Evolutionary conservation across 1,140 invertebrate genomes (phyloP), one percentile per base, ranked within the genome.

Genomic region (Catajapyx aquilonaris): DNA sequence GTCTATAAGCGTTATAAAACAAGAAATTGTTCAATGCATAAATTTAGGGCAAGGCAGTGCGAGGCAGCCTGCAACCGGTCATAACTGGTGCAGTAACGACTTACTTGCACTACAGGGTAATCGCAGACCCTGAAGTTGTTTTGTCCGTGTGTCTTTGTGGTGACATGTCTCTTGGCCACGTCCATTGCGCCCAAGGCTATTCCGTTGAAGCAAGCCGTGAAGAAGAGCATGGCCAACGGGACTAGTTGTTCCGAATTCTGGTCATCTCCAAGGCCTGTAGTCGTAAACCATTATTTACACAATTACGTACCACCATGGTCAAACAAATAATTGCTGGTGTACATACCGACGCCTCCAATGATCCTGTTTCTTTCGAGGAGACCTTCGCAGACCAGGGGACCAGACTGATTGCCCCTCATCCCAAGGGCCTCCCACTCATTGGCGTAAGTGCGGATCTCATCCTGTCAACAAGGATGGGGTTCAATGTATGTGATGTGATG

Each of bases 321-420:
- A 28, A 28, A 10, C 25, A 28, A 28, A 28, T 9, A n/a, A 28
- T 10, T 9, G n/a, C n/a, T n/a, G 9, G n/a, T 10, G 25, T 10
- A n/a, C 25, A 17, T 31, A 31, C 30, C 18, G 15, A 15, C 17
- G 19, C 21, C 13, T 1, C 45, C 45, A 10, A 46, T 32, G 34
- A 45, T 39, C 4, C 45, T 35, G 23, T 46, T 41, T 7, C 38
- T 20, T 19, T 18, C 30, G 20, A 46, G 43, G 16, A 22, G 36
- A 7, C 45, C 45, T 32, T 46, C 45, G 3, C 44, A 19, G 15
- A 46, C 37, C 28, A 46, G n/a, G 9, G 45, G 45, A 3, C 45
- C 45, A 3, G 45, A 46, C 43, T 43, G 41, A 35, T 46, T 46
- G n/a, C 45, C 43, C 13, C 43, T 42, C 39, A 46, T 41, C 1